Conservation (phyloP, 2,888 invertebrate genomes). For the Fragum fragum region DNA sequence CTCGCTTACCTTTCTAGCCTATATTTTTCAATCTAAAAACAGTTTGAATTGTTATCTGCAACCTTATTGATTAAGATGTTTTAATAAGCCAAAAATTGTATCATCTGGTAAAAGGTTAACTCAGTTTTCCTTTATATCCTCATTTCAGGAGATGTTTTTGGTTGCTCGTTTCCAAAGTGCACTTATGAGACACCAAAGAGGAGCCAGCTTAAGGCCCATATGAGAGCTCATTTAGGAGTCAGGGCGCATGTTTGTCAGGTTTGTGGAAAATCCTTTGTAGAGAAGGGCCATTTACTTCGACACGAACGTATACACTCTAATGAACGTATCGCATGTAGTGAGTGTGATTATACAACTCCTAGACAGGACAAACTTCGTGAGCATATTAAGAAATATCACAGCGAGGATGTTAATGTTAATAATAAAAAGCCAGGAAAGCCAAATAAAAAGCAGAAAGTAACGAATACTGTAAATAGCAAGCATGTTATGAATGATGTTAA, state of each 20-base stretch:
- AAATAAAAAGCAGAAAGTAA: constrained; percentile 53
- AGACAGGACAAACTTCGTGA: constrained; percentile 90
- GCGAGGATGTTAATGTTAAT: constrained; percentile 74
- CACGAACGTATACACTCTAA: constrained; percentile 90
- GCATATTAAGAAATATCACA: constrained; percentile 88
- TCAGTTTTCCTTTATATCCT: too few relatives aligned
- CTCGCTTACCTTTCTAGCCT: too few relatives aligned
- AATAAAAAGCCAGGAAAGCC: constrained; percentile 33
- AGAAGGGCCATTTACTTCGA: constrained; percentile 90
- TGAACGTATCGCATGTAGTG: constrained; percentile 90
- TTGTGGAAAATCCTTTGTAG: constrained; percentile 90
- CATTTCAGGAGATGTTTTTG: constrained; percentile 89
- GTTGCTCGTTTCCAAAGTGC: constrained; percentile 90
- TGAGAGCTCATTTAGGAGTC: constrained; percentile 89
- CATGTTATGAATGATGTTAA: constrained; percentile 7
- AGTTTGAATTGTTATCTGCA: too few relatives aligned
- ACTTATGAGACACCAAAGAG: constrained; percentile 90
- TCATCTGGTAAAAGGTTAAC: too few relatives aligned
- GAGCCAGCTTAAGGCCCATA: constrained; percentile 90
- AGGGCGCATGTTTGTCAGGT: constrained; percentile 89
- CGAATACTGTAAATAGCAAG: constrained; percentile 43
- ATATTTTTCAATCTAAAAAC: too few relatives aligned
- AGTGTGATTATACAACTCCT: constrained; percentile 90
- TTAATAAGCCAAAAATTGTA: too few relatives aligned
- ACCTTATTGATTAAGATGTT: too few relatives aligned